Evolutionary conservation across 2,113 vertebrate species (phyloP), one percentile per base, ranked within the genome.

Genomic region (Mellivora capensis): DNA sequence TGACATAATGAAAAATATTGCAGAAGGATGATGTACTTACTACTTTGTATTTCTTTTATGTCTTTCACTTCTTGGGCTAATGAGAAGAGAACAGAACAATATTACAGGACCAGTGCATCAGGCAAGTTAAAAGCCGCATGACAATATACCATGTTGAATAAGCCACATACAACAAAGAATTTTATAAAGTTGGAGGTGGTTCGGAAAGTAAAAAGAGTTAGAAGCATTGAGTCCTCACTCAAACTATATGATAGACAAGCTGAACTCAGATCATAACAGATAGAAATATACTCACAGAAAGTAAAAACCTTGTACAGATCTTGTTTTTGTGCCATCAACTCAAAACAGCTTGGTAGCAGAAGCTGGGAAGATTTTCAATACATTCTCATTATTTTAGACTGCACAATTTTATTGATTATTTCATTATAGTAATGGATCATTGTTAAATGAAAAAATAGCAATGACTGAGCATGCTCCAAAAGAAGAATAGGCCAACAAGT

Each of bases 391-490:
- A 80, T 87, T 76, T 57, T 88, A 11, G 72, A 47, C 5, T 39
- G n/a, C 29, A 76, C 6, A 64, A 11, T 34, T 93, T 85, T 39
- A 77, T 71, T 37, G 69, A 62, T 76, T 76, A n/a, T 31, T 62
- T 87, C 44, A 7, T 88, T 61, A 64, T 31, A 88, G 87, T 85
- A 87, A 77, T 37, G 54, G 49, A 6, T 84, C 80, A 27, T 29
- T 59, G 69, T 42, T 44, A 79, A 84, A 81, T 77, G 72, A 62
- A 74, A 93, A 93, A 17, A 64, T 27, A 85, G 29, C 49, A 69
- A 84, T 47, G 88, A 87, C n/a, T 94, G 76, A 93, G 59, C 62
- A 3, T 64, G 59, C 37, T 94, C 25, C 27, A 79, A 95, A 39
- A 71, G 44, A 47, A 91, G 90, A 80, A 18, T 12, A 88, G 72